These are phyloP conservation scores for Portevinia maculata DNA, from an alignment of 2,888 invertebrate genomes.

Conservation along the genomic window DNA sequence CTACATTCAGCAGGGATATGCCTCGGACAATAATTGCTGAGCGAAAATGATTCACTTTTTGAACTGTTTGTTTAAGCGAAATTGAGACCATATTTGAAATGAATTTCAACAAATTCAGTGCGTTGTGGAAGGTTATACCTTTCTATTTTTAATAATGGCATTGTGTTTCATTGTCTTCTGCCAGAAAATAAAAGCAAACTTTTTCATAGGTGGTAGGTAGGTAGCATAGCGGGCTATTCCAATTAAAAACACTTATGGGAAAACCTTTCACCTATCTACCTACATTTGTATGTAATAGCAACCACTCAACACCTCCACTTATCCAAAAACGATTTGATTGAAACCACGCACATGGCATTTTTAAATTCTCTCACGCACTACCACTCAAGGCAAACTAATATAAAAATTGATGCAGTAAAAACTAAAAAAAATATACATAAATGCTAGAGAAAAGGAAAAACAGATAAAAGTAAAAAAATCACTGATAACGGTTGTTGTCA, in stretches of 20 bases:
- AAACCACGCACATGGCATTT: not conserved
- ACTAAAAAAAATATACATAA: conserved; percentile 6
- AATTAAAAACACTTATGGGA: not conserved
- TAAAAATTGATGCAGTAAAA: not conserved
- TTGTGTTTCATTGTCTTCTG: too few species aligned
- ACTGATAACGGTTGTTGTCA: conserved; percentile 64
- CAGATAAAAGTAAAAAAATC: conserved; percentile 25
- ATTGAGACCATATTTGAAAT: too few species aligned
- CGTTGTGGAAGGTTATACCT: too few species aligned
- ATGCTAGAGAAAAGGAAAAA: conserved; percentile 14
- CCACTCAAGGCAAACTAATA: conserved; percentile 1
- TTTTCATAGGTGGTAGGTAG: too few species aligned
- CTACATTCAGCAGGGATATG: too few species aligned
- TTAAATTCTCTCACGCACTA: conserved; percentile 21
- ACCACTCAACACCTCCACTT: conserved; percentile 41
- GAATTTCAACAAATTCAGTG: too few species aligned
- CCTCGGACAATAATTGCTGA: too few species aligned
- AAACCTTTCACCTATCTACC: not conserved
- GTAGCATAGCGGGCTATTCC: too few species aligned
- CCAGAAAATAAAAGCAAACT: too few species aligned
- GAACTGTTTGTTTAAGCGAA: too few species aligned
- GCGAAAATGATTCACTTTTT: too few species aligned
- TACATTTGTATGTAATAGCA: conserved; percentile 8
- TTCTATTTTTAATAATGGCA: too few species aligned
- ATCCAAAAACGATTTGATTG: conserved; percentile 5